Evolutionary conservation across 2,113 vertebrate species (phyloP).

Genomic region (Canis aureus): DNA sequence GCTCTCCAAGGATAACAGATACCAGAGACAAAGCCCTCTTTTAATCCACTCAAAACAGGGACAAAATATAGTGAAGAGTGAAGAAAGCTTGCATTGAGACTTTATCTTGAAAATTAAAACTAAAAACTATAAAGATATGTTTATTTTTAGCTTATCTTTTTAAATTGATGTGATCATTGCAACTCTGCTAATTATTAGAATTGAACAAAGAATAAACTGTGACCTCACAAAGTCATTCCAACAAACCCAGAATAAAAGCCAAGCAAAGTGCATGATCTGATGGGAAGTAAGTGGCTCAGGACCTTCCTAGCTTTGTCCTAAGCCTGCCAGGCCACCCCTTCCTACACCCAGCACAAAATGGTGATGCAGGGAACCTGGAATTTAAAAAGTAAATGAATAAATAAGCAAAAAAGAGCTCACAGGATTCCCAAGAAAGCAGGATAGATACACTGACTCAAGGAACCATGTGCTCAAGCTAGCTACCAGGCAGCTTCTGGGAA

Average conservation of each 20-base stretch:
- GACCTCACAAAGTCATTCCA: neutral
- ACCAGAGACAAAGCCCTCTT: neutral
- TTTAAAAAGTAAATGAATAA: neutral
- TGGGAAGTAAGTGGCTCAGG: neutral
- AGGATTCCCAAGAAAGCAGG: neutral
- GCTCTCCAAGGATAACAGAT: neutral
- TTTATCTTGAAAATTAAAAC: constrained; percentile 24
- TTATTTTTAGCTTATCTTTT: constrained; percentile 45
- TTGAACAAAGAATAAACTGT: neutral
- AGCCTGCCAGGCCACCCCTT: neutral
- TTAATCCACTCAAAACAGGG: neutral
- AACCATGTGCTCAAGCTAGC: neutral
- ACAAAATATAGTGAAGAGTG: neutral
- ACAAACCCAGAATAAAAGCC: neutral
- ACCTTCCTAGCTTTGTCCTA: neutral
- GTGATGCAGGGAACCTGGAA: no score
- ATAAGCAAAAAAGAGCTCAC: neutral
- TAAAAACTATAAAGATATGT: neutral
- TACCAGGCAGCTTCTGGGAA: neutral
- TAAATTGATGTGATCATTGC: neutral
- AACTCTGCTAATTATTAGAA: neutral
- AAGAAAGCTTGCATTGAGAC: neutral
- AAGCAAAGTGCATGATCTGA: neutral
- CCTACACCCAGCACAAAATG: neutral
- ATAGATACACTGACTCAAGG: neutral